Evolutionary conservation across 1,140 invertebrate species (phyloP).

Genomic region (Macrostomum lignano): DNA sequence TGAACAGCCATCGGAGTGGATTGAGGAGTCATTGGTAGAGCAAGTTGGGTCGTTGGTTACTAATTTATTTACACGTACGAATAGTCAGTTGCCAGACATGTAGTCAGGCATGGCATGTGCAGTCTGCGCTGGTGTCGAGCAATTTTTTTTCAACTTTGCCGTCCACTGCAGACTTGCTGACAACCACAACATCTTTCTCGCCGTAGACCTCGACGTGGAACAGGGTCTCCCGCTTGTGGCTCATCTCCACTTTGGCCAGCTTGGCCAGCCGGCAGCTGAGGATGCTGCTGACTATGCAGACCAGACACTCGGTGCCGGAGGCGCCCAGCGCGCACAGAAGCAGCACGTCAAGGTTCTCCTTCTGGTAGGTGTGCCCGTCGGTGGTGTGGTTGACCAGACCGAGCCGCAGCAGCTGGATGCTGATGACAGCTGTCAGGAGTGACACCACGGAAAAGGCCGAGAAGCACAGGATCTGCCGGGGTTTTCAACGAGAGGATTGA

Average conservation of each 20-base stretch:
- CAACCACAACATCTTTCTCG: constrained; percentile 11
- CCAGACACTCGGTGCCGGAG: constrained; percentile 19
- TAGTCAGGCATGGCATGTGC: too few species aligned
- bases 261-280: constrained; percentile 22
- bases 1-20: too few species aligned
- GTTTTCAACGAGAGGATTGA: too few species aligned
- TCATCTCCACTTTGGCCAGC: constrained; percentile 22
- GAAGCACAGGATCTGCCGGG: constrained; percentile 30
- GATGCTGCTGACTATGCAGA: constrained; percentile 20
- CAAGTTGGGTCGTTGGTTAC: too few species aligned
- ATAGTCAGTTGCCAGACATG: too few species aligned
- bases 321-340: constrained; percentile 21
- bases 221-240: constrained; percentile 22
- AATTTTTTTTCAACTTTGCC: too few species aligned
- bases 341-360: constrained; percentile 10
- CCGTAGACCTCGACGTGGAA: constrained; percentile 26
- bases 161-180: too few species aligned
- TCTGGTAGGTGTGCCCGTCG: constrained; percentile 26
- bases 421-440: constrained; percentile 24
- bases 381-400: constrained; percentile 28
- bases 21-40: too few species aligned
- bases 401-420: constrained; percentile 26
- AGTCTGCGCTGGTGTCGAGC: too few species aligned
- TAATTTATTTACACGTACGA: too few species aligned
- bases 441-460: constrained; percentile 26